phyloP scores from a whole-genome alignment of 35 echinoderm and acorn worm species.

The Nesometra sesokonis region DNA sequence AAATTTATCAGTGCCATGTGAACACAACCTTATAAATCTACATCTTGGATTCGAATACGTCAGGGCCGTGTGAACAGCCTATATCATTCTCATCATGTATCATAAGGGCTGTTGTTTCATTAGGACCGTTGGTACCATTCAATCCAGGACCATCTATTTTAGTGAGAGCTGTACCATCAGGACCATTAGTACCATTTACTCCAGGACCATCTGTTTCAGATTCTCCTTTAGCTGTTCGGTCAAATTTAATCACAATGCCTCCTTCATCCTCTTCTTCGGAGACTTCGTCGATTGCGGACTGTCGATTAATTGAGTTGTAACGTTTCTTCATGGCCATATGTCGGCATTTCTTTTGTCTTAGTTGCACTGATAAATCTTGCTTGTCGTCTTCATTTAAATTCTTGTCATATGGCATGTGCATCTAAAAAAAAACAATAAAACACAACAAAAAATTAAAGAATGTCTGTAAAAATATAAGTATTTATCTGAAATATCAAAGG shows the following conservation, averaged over 20 bases:
- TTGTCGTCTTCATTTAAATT: conserved; percentile 10
- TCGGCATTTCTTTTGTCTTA: not conserved
- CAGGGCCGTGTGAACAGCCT: not conserved
- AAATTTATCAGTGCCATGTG: too few relatives aligned
- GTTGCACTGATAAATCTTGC: conserved; percentile 4
- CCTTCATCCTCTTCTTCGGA: not conserved
- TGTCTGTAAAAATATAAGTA: too few relatives aligned
- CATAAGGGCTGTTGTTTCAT: not conserved
- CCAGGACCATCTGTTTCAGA: not conserved
- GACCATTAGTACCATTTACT: too few relatives aligned
- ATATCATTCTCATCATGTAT: not conserved
- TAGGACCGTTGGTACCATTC: too few relatives aligned
- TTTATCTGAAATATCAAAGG: too few relatives aligned
- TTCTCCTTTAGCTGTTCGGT: not conserved
- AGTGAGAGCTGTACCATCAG: too few relatives aligned
- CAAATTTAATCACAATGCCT: not conserved
- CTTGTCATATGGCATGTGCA: conserved; percentile 16
- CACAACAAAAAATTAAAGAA: too few relatives aligned
- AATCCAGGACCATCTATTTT: not conserved
- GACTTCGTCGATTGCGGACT: not conserved
- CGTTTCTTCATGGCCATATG: conserved; percentile 5
- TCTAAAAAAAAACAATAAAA: not conserved
- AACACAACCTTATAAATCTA: too few relatives aligned
- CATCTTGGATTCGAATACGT: not conserved
- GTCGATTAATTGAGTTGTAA: not conserved